phyloP scores from a whole-genome alignment of 2,888 invertebrate genomes.

The Lithophane ornitopus region DNA sequence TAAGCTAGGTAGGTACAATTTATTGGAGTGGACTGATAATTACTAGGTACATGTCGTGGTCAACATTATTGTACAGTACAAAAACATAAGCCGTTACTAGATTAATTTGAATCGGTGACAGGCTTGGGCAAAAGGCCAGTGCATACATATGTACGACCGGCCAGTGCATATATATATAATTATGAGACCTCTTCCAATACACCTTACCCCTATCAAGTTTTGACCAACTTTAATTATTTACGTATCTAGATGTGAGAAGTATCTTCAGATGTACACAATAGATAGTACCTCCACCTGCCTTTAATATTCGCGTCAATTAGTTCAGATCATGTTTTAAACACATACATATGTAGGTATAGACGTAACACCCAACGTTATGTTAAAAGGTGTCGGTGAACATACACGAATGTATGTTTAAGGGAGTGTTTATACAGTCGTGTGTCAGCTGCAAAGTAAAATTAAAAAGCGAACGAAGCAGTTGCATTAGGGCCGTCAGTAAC shows the following conservation, averaged over 20 bases:
- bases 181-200: too few species aligned
- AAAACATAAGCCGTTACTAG: too few species aligned
- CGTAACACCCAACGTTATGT: slow-evolving; percentile 37
- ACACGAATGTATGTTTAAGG: slow-evolving; percentile 74
- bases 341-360: slow-evolving; percentile 25
- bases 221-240: slow-evolving; percentile 4
- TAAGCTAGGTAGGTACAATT: neutral
- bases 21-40: too few species aligned
- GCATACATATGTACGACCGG: too few species aligned
- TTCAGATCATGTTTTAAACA: slow-evolving; percentile 5
- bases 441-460: slow-evolving; percentile 87
- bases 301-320: slow-evolving; percentile 48
- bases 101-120: too few species aligned
- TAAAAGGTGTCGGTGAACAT: slow-evolving; percentile 57
- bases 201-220: neutral
- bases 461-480: slow-evolving; percentile 81
- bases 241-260: neutral
- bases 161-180: too few species aligned
- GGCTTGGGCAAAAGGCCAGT: too few species aligned
- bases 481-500: slow-evolving; percentile 74
- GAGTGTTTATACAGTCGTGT: slow-evolving; percentile 85
- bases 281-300: slow-evolving; percentile 37
- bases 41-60: too few species aligned
- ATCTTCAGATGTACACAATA: slow-evolving; percentile 1
- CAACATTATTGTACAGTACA: too few species aligned